Evolutionary conservation across 2,888 invertebrate species (phyloP), one percentile per base, ranked within the genome.

Genomic region (Polydrusus pterygomalis): DNA sequence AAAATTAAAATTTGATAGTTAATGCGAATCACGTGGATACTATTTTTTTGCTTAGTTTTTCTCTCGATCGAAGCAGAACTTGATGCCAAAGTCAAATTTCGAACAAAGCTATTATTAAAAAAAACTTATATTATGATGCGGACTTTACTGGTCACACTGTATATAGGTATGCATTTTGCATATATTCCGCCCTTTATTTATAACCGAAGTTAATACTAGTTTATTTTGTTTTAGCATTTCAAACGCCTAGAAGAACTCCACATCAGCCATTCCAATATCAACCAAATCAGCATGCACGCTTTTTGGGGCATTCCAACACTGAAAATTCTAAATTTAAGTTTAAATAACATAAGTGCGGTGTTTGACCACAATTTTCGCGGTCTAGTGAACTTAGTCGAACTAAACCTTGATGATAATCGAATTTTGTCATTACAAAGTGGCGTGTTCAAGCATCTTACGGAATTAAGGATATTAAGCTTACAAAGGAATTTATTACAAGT

Each of bases 291-390:
- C 2, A 91, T 92, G 81, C 93, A 94, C 83, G 92, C 94, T 0
- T 95, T 96, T 85, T 95, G 95, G 95, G 95, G 95, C 5, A 91
- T 95, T 1, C 92, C 89, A 6, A 87, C 87, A 7, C 84, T 91
- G 38, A 86, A 87, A 79, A 79, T 88, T n/a, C 87, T 94, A 80
- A 93, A 95, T 86, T 89, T 96, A 64, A 92, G 93, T 2, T 87
- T 91, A 82, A 96, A 96, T 86, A 94, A 93, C 83, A 91, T 96
- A 38, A 92, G 92, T 49, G 89, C 91, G 67, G 90, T 94, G 65
- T 89, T 89, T 77, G 92, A 93, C 77, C 92, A 93, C 79, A 94
- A 95, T 87, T 95, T 96, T 87, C 91, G 94, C 70, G 95, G 95
- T 17, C 90, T 95, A 82, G 91, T 93, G 81, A 92, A 93, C 86